Percentiles rank a stretch among this genome's conserved stretches.
Conservation (phyloP, 2,797 vertebrate species). For the Chanos chanos region DNA sequence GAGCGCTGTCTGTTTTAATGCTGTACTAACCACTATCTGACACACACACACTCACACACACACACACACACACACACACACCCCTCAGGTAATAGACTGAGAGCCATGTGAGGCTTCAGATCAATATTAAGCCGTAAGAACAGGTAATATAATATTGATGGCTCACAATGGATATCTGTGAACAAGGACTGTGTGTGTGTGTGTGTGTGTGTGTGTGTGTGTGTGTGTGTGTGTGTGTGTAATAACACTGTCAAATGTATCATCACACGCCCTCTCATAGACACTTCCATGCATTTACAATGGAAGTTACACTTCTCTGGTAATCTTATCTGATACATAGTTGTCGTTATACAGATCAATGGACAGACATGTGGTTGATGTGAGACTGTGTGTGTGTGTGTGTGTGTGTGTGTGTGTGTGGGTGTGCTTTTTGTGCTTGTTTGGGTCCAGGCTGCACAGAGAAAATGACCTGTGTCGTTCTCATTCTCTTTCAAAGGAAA, state of each 20-base stretch:
- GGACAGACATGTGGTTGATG: too few relatives aligned
- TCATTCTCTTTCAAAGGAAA: too few relatives aligned
- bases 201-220: background rate
- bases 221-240: background rate
- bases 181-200: background rate
- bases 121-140: conserved; percentile 70
- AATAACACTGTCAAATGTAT: conserved; percentile 1
- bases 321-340: too few relatives aligned
- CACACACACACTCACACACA: conserved; percentile 21
- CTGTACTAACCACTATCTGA: conserved; percentile 35
- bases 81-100: conserved; percentile 62
- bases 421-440: too few relatives aligned
- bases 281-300: background rate
- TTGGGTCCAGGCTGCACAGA: too few relatives aligned
- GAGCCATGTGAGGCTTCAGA: conserved; percentile 51
- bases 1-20: conserved; percentile 59
- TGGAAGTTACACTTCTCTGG: too few relatives aligned
- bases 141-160: conserved; percentile 78
- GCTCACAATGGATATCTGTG: conserved; percentile 1
- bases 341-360: too few relatives aligned
- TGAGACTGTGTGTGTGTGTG: too few relatives aligned
- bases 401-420: too few relatives aligned
- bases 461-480: too few relatives aligned
- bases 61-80: conserved; percentile 39
- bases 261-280: background rate